Base-by-base conservation (phyloP, 1,140 invertebrate species). In the Panagrolaimus sp. region DNA sequence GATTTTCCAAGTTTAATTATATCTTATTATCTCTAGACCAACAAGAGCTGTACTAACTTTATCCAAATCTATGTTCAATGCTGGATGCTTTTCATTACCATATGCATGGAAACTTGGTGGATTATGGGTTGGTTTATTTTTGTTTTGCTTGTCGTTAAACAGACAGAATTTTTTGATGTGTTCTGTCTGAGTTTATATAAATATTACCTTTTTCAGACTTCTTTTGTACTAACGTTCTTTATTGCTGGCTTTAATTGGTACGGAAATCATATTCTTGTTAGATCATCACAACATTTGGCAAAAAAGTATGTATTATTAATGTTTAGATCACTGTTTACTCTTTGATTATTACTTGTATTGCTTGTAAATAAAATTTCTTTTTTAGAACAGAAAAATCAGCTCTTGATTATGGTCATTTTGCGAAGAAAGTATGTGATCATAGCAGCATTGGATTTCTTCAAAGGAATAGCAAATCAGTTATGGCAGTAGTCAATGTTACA, bases 241-340 rank as follows among this genome's bases (percentile, higher is more conserved):
- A 82, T 82, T 63, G 77, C 82, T 28, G 80, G 80, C 24, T 76
- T 82, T 58, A 82, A 82, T 52, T 82, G 81, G 82, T 82, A 83
- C 44, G 82, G 80, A 21, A 82, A 82, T 47, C 80, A 82, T 70
- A 83, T 82, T 62, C 74, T 82, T 12, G 80, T 83, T 10, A 71
- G 71, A n/a, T 77, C 82, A 8, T 72, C 78, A 32, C 80, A 82
- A 62, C 80, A 83, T 70, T 70, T 83, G 52, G 82, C 80, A 4
- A 76, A 78, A 45, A 80, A 78, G 79, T 80, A 55, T 46, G 70
- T 43, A 8, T n/a, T 32, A 43, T 52, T 10, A 7, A 52, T 0
- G n/a, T n/a, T n/a, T 12, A 4, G n/a, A 15, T 55, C 7, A 4
- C 38, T 12, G 17, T 24, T 38, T 28, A 48, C 1, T 67, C 0